A percentile compares a stretch with the other conserved stretches of the same genome.
These are phyloP conservation scores for Crocidura indochinensis DNA, from an alignment of 2,797 vertebrate species.

Conservation along the genomic window DNA sequence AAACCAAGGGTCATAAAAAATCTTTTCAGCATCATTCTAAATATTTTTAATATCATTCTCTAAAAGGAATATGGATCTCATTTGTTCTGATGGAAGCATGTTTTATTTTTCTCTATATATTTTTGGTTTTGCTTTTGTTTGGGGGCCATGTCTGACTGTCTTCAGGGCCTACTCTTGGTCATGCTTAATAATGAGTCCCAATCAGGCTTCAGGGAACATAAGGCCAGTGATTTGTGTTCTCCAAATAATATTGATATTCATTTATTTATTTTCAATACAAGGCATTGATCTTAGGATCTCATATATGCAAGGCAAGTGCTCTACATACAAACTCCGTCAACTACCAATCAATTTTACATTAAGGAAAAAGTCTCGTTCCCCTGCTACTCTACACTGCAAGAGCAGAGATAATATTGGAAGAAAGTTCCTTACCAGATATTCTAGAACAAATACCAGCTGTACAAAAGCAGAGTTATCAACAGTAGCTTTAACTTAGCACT, in stretches of 20 bases:
- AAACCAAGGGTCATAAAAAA: not conserved
- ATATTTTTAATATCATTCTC: not conserved
- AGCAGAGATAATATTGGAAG: not conserved
- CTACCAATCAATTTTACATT: not conserved
- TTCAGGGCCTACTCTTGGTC: too few relatives aligned
- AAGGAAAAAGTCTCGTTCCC: not conserved
- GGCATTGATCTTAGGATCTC: too few relatives aligned
- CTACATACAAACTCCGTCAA: too few relatives aligned
- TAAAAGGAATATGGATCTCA: not conserved
- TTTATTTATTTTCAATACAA: too few relatives aligned
- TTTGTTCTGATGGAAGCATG: not conserved
- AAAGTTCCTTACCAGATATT: not conserved
- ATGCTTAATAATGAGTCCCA: too few relatives aligned
- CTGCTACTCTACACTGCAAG: not conserved
- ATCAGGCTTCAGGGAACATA: too few relatives aligned
- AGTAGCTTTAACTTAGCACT: not conserved
- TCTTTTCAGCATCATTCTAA: not conserved
- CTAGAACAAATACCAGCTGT: not conserved
- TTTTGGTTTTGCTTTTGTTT: too few relatives aligned
- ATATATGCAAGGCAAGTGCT: too few relatives aligned
- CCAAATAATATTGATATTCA: too few relatives aligned
- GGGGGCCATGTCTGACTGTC: too few relatives aligned
- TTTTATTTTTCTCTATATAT: too few relatives aligned
- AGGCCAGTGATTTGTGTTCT: too few relatives aligned
- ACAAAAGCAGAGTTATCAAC: not conserved